These are phyloP conservation scores for Ptychoptera contaminata DNA, from an alignment of 2,888 invertebrate species.

Conservation along the genomic window DNA sequence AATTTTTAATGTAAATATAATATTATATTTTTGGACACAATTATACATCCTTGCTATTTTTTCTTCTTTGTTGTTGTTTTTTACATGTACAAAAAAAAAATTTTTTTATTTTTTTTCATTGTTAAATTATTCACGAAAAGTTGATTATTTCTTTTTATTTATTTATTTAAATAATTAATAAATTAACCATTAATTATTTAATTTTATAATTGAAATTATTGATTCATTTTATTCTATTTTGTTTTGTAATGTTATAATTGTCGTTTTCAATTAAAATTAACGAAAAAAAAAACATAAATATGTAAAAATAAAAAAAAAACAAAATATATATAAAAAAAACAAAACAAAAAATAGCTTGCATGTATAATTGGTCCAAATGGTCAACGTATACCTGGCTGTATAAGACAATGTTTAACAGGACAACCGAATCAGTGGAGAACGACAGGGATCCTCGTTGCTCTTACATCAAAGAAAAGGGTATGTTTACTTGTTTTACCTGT, in stretches of 20 bases:
- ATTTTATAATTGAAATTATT: constrained; percentile 10
- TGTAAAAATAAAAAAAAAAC: constrained; percentile 3
- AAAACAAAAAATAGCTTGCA: constrained; percentile 29
- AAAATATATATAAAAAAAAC: neutral
- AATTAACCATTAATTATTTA: neutral
- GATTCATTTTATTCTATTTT: constrained; percentile 13
- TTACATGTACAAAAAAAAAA: neutral
- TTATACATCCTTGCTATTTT: neutral
- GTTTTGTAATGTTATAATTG: constrained; percentile 19
- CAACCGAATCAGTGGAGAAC: constrained; percentile 34
- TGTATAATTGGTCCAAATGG: constrained; percentile 33
- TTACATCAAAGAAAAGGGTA: constrained; percentile 43
- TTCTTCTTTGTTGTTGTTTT: neutral
- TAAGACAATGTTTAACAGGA: constrained; percentile 35
- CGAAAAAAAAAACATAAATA: neutral
- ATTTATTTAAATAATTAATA: neutral
- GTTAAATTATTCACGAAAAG: constrained; percentile 22
- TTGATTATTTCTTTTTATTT: constrained; percentile 19
- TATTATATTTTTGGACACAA: too few species aligned
- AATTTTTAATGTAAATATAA: too few species aligned
- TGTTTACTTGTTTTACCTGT: constrained; percentile 13
- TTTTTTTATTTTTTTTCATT: neutral
- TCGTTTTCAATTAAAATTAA: constrained; percentile 4
- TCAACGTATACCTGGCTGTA: constrained; percentile 32
- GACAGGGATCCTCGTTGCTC: constrained; percentile 38